These are phyloP conservation scores for Lithodes maja DNA, from an alignment of 2,888 invertebrate species.

Conservation along the genomic window DNA sequence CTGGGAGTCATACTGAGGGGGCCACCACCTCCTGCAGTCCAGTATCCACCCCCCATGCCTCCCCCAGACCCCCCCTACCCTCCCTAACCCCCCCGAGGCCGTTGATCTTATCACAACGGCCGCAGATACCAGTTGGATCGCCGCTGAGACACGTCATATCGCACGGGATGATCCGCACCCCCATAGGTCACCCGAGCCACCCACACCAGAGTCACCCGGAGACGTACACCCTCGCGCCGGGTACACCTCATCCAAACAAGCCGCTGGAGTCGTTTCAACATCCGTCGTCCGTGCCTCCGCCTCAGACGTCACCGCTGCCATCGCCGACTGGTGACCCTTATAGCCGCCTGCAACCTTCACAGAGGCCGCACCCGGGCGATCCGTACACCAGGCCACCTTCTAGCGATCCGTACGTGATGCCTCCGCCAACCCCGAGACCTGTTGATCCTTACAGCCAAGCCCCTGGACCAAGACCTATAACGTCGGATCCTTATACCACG, in stretches of 20 bases:
- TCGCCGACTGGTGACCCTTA: constrained; percentile 56
- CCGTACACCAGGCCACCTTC: constrained; percentile 45
- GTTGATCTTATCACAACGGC: constrained; percentile 46
- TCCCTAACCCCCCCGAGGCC: constrained; percentile 59
- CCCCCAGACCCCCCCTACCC: constrained; percentile 53
- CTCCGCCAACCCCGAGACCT: constrained; percentile 57
- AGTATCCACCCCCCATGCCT: constrained; percentile 54
- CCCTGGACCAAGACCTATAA: constrained; percentile 38
- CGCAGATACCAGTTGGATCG: constrained; percentile 46
- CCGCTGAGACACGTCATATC: constrained; percentile 35
- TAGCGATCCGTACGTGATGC: constrained; percentile 54
- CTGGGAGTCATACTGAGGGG: constrained; percentile 46
- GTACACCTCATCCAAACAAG: constrained; percentile 43
- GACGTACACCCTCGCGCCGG: constrained; percentile 41
- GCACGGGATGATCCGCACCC: constrained; percentile 45
- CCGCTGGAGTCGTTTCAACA: constrained; percentile 42
- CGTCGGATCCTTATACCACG: constrained; percentile 43
- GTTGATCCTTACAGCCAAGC: constrained; percentile 52
- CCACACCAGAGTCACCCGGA: constrained; percentile 23
- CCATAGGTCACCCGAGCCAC: constrained; percentile 21
- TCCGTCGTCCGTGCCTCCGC: constrained; percentile 43
- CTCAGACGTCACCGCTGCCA: constrained; percentile 53
- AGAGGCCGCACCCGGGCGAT: constrained; percentile 48
- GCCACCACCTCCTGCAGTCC: constrained; percentile 51
- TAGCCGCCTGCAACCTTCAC: constrained; percentile 47